These are phyloP conservation scores for Vultur gryphus DNA, from an alignment of 2,797 vertebrate genomes.

Conservation along the genomic window DNA sequence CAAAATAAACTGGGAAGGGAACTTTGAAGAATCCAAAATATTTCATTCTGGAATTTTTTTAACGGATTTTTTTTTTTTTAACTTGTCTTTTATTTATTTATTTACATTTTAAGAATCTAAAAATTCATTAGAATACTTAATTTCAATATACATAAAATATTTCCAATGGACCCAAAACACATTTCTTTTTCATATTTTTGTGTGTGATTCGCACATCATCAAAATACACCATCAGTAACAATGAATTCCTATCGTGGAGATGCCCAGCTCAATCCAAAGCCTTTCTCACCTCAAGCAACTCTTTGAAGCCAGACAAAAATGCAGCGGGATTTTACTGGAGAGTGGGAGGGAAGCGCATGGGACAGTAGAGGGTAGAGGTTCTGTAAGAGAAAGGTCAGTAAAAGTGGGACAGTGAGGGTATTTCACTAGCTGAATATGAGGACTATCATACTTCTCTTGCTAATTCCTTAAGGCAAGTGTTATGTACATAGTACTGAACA, in stretches of 20 bases:
- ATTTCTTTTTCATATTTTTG: background rate
- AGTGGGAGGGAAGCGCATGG: accelerated
- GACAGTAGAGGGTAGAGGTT: background rate
- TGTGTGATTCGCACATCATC: background rate
- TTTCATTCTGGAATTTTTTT: background rate
- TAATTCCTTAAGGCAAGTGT: background rate
- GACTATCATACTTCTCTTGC: background rate
- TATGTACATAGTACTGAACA: background rate
- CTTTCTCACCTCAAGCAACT: background rate
- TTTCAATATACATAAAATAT: background rate
- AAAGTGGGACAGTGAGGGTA: background rate
- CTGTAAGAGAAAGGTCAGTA: background rate
- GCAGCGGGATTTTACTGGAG: background rate
- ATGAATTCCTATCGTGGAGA: accelerated
- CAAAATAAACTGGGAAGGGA: background rate
- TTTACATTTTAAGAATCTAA: background rate
- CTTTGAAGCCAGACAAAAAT: background rate
- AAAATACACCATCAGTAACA: background rate
- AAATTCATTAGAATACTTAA: background rate
- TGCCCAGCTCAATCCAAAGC: background rate
- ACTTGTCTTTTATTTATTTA: background rate
- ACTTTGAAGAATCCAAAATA: background rate
- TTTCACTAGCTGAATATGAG: background rate
- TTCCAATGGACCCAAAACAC: background rate
- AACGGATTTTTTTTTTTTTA: background rate